Conservation (phyloP, 2,888 invertebrate genomes). For the Microplitis manilae region DNA sequence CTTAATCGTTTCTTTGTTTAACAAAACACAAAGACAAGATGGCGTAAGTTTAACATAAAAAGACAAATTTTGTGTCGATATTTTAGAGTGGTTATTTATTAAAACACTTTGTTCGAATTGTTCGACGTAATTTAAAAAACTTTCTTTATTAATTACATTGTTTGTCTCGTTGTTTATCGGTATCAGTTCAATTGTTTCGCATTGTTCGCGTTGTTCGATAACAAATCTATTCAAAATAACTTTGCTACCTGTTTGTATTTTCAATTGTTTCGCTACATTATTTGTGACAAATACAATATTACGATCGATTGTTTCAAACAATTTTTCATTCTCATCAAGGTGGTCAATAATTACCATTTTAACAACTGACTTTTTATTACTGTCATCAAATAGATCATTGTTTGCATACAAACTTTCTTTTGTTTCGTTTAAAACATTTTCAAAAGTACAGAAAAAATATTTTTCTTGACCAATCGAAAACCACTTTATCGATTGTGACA, state of each 20-base stretch:
- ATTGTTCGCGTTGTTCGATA: slow-evolving; percentile 69
- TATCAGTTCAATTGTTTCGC: slow-evolving; percentile 72
- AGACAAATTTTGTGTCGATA: slow-evolving; percentile 35
- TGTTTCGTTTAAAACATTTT: neutral
- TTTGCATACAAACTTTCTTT: neutral
- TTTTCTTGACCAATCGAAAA: slow-evolving; percentile 19
- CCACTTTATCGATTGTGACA: slow-evolving; percentile 55
- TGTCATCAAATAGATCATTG: neutral
- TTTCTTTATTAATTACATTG: slow-evolving; percentile 52
- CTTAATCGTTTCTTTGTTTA: no score
- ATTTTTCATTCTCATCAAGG: neutral
- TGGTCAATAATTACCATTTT: slow-evolving; percentile 4
- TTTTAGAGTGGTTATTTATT: slow-evolving; percentile 74
- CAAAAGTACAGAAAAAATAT: slow-evolving; percentile 17
- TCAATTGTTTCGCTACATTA: slow-evolving; percentile 74
- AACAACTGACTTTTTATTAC: neutral
- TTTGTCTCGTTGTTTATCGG: slow-evolving; percentile 53
- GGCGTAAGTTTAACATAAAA: slow-evolving; percentile 53
- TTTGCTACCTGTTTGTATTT: slow-evolving; percentile 75
- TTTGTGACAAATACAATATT: slow-evolving; percentile 73
- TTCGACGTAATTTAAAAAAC: slow-evolving; percentile 67
- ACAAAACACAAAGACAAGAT: no score
- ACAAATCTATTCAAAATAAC: slow-evolving; percentile 72
- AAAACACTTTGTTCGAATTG: slow-evolving; percentile 71
- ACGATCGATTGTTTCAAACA: slow-evolving; percentile 8